Evolutionary conservation across 2,797 vertebrate genomes (phyloP), one percentile per base, ranked within the genome.

Genomic region (Coregonus ussuriensis): DNA sequence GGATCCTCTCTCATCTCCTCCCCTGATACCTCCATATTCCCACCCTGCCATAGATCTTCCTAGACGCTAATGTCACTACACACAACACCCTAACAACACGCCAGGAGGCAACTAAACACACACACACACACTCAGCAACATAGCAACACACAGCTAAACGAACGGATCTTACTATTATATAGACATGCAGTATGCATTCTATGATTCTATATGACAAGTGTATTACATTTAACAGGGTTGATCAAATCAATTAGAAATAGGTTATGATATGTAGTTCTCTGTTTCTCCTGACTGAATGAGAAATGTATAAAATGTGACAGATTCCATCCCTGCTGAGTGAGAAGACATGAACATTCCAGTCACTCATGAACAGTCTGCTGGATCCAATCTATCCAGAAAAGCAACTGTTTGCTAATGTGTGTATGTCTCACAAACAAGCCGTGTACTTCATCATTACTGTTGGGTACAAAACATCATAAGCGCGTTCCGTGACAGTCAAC

Each of bases 21-120:
- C 91, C 88, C 82, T 83, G 91, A 85, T 87, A 81, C 85, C 83
- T 35, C 74, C 84, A 81, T 88, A 85, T 87, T 91, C 79, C 85
- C 82, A 81, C 87, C 83, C 87, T 82, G 82, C 86, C 82, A 91
- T 93, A 92, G 87, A 93, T 94, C 93, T 92, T 93, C 87, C 91
- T 85, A 14, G 13, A 83, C 88, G 86, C 84, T 83, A 76, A 83
- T 92, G 87, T 88, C 88, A 75, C 75, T 77, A 81, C 88, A 11
- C 41, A 85, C 79, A 80, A 81, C 76, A 85, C 83, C 88, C 82
- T 92, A 93, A 94, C 91, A 89, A 92, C 89, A 78, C 72, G 87
- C 88, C 86, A 79, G 65, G 67, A 90, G 90, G 91, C 86, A 87
- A 81, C 29, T 11, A 47, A 41, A 41, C 41, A 11, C 41, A 47